Conservation (phyloP, 2,888 invertebrate genomes). For the Pollenia angustigena region DNA sequence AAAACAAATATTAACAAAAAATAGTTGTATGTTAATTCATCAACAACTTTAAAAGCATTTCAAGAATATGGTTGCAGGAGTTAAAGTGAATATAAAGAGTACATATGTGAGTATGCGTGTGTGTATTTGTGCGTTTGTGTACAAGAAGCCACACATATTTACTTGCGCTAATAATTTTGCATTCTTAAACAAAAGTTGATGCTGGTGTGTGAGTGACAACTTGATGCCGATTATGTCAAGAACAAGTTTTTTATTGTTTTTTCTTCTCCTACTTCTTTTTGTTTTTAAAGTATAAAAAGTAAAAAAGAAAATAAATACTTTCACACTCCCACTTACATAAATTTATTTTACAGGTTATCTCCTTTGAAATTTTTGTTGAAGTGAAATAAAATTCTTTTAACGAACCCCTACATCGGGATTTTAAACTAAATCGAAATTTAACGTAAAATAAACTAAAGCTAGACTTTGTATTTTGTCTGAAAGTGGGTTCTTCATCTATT, state of each 20-base stretch:
- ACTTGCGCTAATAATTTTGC: not conserved
- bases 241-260: not conserved
- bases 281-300: too few species aligned
- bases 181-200: not conserved
- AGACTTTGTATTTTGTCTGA: too few species aligned
- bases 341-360: not conserved
- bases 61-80: not conserved
- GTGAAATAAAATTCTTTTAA: not conserved
- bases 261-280: not conserved
- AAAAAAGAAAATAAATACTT: conserved; percentile 7
- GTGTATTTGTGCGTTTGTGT: not conserved
- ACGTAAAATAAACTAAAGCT: too few species aligned
- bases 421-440: too few species aligned
- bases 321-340: not conserved
- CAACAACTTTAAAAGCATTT: conserved; percentile 36
- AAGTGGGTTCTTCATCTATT: too few species aligned
- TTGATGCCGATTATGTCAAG: conserved; percentile 44
- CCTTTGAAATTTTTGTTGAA: not conserved
- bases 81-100: not conserved
- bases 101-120: too few species aligned
- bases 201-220: conserved; percentile 7
- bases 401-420: not conserved
- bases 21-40: conserved; percentile 42
- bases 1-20: conserved; percentile 9
- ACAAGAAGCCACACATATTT: conserved; percentile 4